Conservation (phyloP, 1,140 invertebrate species). For the Camponotus pennsylvanicus region DNA sequence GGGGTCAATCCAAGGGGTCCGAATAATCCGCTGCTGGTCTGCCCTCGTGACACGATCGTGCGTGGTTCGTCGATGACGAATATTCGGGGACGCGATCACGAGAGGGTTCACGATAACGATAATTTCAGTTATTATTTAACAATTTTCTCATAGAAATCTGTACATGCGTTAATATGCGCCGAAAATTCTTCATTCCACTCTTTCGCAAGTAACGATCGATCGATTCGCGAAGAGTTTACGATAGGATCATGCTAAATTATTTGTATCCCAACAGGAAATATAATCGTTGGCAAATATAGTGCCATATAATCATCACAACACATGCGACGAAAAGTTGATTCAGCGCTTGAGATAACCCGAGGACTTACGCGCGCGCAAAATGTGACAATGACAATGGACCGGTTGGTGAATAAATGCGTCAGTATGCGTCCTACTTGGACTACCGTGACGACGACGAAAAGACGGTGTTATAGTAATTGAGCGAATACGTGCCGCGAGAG, state of each 20-base stretch:
- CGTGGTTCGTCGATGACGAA: slow-evolving; percentile 33
- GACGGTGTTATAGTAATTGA: slow-evolving; percentile 18
- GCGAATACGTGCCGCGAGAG: slow-evolving; percentile 8
- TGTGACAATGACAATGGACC: slow-evolving; percentile 48
- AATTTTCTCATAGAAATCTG: background rate
- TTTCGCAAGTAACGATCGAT: background rate
- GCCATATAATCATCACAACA: background rate
- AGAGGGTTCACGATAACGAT: background rate
- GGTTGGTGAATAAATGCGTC: slow-evolving; percentile 32
- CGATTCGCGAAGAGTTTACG: slow-evolving; percentile 6
- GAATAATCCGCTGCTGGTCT: slow-evolving; percentile 64
- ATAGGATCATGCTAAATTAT: background rate
- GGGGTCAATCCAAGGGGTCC: slow-evolving; percentile 69
- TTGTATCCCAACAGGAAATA: slow-evolving; percentile 33
- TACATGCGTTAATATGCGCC: too few species aligned
- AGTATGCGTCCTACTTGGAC: slow-evolving; percentile 5
- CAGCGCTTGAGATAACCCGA: slow-evolving; percentile 5
- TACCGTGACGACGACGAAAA: background rate
- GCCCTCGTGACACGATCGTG: slow-evolving; percentile 51
- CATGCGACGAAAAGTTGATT: background rate
- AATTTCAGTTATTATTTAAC: background rate
- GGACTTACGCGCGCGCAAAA: background rate
- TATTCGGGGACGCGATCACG: slow-evolving; percentile 26
- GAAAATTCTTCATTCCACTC: background rate
- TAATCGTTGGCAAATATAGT: background rate